These are phyloP conservation scores for Camponotus fellah DNA, from an alignment of 2,888 invertebrate genomes.

Conservation along the genomic window DNA sequence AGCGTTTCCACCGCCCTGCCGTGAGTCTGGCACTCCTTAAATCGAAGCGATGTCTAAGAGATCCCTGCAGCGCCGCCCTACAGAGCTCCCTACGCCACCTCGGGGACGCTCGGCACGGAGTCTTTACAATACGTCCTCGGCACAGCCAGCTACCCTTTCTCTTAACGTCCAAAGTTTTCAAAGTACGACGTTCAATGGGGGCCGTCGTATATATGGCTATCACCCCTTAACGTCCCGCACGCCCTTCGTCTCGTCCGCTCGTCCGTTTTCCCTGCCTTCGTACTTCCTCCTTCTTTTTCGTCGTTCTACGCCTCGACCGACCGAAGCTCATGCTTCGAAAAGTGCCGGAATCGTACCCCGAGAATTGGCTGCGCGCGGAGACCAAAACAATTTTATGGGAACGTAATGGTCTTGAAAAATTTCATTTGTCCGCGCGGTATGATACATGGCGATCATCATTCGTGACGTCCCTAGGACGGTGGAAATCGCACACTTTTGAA, in stretches of 20 bases:
- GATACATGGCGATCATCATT: slow-evolving; percentile 17
- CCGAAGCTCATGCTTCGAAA: slow-evolving; percentile 77
- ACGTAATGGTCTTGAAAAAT: slow-evolving; percentile 38
- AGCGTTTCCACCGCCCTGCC: slow-evolving; percentile 69
- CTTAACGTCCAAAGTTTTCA: slow-evolving; percentile 86
- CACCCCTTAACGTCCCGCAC: slow-evolving; percentile 63
- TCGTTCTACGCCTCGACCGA: slow-evolving; percentile 56
- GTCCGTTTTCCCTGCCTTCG: slow-evolving; percentile 58
- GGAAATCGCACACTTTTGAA: neutral
- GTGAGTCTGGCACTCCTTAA: slow-evolving; percentile 75
- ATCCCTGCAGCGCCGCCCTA: slow-evolving; percentile 72
- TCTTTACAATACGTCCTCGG: slow-evolving; percentile 84
- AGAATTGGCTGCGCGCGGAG: slow-evolving; percentile 57
- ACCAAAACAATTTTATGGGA: slow-evolving; percentile 65
- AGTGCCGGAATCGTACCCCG: slow-evolving; percentile 66
- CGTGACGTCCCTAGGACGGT: neutral
- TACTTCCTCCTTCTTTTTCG: slow-evolving; percentile 65
- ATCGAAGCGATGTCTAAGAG: slow-evolving; percentile 78
- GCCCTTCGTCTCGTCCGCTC: slow-evolving; percentile 65
- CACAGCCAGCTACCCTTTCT: slow-evolving; percentile 83
- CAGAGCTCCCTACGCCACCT: slow-evolving; percentile 63
- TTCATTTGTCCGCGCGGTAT: slow-evolving; percentile 50
- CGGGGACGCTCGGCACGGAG: slow-evolving; percentile 71
- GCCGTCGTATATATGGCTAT: slow-evolving; percentile 78
- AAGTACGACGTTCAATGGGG: slow-evolving; percentile 84